phyloP scores from a whole-genome alignment of 2,888 invertebrate genomes.

The Fissipunctia ypsillon region DNA sequence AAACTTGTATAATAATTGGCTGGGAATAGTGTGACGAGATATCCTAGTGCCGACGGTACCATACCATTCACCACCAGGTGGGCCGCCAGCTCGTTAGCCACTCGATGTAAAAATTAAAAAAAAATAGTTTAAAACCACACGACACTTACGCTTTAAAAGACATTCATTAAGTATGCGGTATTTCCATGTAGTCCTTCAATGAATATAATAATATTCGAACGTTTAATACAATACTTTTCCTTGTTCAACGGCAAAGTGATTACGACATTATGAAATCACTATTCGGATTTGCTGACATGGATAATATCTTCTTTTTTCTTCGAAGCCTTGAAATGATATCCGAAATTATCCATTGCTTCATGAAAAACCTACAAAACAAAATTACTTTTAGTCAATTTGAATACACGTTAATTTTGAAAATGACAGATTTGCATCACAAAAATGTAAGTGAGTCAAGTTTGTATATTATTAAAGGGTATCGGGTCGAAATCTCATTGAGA shows the following conservation, averaged over 20 bases:
- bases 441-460: background rate
- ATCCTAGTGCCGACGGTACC: background rate
- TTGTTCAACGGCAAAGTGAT: background rate
- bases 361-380: background rate
- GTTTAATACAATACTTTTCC: background rate
- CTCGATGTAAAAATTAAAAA: background rate
- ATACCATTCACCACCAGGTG: background rate
- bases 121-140: background rate
- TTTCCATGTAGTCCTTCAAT: background rate
- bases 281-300: background rate
- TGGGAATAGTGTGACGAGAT: background rate
- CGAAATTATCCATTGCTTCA: background rate
- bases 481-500: conserved; percentile 20
- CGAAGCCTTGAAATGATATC: background rate
- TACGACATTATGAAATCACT: background rate
- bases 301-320: background rate
- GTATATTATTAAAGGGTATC: conserved; percentile 3
- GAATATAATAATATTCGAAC: background rate
- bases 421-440: background rate
- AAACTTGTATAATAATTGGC: background rate
- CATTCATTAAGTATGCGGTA: background rate
- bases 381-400: background rate
- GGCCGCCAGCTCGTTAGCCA: too few relatives aligned
- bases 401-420: background rate
- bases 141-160: background rate